Conservation (phyloP, 2,888 invertebrate genomes). For the Pristionchus arcanus region DNA sequence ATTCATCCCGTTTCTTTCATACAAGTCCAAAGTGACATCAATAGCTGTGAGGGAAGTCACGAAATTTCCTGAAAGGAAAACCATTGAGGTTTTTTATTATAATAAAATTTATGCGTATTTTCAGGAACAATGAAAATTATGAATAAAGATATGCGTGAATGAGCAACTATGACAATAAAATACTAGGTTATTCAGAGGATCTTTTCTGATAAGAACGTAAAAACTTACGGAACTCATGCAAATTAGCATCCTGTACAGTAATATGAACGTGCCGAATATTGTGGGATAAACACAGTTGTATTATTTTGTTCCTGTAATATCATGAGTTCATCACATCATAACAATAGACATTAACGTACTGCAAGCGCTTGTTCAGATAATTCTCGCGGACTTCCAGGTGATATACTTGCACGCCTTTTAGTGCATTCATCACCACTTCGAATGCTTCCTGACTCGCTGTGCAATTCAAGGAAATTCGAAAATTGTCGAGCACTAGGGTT, state of each 20-base stretch:
- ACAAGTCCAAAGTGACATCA: too few relatives aligned
- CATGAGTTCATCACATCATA: neutral
- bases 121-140: too few relatives aligned
- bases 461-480: neutral
- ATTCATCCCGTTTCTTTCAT: too few relatives aligned
- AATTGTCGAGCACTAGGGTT: neutral
- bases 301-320: neutral
- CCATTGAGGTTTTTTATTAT: too few relatives aligned
- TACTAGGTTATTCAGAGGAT: too few relatives aligned
- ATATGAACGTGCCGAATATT: neutral
- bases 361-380: neutral
- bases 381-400: neutral
- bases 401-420: neutral
- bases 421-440: neutral
- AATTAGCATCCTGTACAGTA: neutral
- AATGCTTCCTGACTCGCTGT: neutral
- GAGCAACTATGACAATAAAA: too few relatives aligned
- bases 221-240: neutral
- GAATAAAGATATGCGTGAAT: too few relatives aligned
- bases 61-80: too few relatives aligned
- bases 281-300: neutral
- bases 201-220: too few relatives aligned
- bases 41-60: too few relatives aligned
- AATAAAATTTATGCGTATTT: too few relatives aligned
- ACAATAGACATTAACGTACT: neutral